Percentiles rank a stretch among this genome's conserved stretches.
Evolutionary conservation across 2,113 vertebrate species (phyloP).

Genomic region (Chaetorhynchus papuensis): DNA sequence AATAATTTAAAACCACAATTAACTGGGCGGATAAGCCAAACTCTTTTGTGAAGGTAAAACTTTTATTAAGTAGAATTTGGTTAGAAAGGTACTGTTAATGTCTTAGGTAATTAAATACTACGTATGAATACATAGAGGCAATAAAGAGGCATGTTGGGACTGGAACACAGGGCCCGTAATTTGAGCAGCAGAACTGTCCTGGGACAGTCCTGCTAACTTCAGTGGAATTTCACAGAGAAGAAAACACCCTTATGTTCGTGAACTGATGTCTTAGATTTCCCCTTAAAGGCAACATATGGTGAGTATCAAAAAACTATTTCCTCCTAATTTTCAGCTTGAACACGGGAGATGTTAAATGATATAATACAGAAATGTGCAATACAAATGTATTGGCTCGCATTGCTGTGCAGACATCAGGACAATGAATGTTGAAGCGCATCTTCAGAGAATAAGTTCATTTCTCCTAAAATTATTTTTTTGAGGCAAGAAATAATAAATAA

Average conservation of each 20-base stretch:
- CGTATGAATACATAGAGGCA: background rate
- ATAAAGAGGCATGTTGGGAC: background rate
- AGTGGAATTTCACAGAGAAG: background rate
- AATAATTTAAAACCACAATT: background rate
- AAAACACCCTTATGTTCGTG: background rate
- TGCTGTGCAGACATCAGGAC: background rate
- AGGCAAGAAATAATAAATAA: background rate
- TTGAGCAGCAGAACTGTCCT: background rate
- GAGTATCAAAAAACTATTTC: background rate
- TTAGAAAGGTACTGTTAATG: background rate
- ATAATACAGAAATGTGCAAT: background rate
- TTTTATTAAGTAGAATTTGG: background rate
- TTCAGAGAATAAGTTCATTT: background rate
- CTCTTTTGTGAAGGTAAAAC: background rate
- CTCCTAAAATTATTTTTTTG: background rate
- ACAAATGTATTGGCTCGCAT: background rate
- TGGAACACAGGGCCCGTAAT: background rate
- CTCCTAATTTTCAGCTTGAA: background rate
- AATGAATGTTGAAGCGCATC: background rate
- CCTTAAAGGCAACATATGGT: background rate
- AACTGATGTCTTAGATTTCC: background rate
- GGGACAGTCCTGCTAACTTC: background rate
- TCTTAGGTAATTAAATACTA: background rate
- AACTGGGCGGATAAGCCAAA: background rate
- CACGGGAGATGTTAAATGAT: background rate